Percentiles rank a stretch among this genome's conserved stretches.
Conservation (phyloP, 1,140 invertebrate species). For the Kradibia gibbosae region DNA sequence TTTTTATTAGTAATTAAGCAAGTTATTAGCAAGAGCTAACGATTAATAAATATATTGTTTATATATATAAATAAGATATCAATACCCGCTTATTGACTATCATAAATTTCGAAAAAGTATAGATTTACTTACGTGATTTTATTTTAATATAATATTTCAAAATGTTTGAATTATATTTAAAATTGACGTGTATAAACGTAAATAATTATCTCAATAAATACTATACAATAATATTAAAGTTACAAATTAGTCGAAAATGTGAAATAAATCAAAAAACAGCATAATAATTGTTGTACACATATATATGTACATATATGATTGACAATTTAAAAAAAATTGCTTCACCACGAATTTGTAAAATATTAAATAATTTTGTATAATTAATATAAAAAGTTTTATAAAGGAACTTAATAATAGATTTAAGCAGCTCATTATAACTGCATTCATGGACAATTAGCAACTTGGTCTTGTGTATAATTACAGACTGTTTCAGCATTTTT, state of each 20-base stretch:
- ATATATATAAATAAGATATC: neutral
- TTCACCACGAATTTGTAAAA: no score
- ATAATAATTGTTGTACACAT: neutral
- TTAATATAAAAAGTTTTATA: no score
- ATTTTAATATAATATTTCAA: neutral
- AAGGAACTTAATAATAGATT: no score
- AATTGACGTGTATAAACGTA: neutral
- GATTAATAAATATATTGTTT: constrained; percentile 3
- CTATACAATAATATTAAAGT: neutral
- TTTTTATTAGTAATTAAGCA: neutral
- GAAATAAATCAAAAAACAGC: no score
- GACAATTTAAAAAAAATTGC: no score
- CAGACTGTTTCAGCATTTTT: no score
- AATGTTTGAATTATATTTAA: neutral
- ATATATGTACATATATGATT: neutral
- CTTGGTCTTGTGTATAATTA: no score
- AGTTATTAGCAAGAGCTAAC: neutral
- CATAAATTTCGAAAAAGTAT: neutral
- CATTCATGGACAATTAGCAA: no score
- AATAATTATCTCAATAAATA: neutral
- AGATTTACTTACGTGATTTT: neutral
- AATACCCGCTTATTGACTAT: neutral
- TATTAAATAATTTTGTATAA: neutral
- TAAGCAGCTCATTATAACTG: no score
- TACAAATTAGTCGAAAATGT: no score